Base-by-base conservation (phyloP, 2,113 vertebrate species). In the Otus sunia region DNA sequence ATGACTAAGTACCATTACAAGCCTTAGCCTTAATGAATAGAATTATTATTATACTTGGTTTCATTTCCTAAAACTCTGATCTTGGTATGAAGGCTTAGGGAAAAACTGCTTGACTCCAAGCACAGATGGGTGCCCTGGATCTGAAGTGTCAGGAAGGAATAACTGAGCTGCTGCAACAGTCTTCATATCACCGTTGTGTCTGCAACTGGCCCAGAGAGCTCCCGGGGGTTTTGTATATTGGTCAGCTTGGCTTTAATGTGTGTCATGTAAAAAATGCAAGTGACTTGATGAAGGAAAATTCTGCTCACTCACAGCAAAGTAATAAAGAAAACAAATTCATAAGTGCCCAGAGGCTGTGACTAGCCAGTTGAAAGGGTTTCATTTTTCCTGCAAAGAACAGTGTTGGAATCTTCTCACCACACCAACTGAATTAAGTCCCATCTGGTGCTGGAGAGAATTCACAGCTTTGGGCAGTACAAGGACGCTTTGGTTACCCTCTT, bases 1-100 rank as follows among this genome's bases (percentile, higher is more conserved):
- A 94, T 91, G 92, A 64, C 86, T 96, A 92, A 97, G 84, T 94
- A 94, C 92, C 80, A 93, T 96, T 94, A 95, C 88, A 92, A 94
- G 78, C 86, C 88, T 95, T 96, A 94, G 80, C 83, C 80, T 67
- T 94, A 87, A 94, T 97, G 96, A 94, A 94, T 87, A 94, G 97
- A 95, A 97, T 97, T 95, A 97, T 95, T 96, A 96, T 94, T 91
- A 82, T 92, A 96, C 55, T 83, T 90, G 88, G 78, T 95, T 95
- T 90, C 50, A 50, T 97, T 96, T 96, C 67, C 85, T 92, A 88
- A 83, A 95, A 93, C 63, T 93, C 66, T 76, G 82, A 83, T 95
- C 55, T 86, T 80, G 59, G 75, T 88, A 66, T 77, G 78, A 88
- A 90, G 74, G 41, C 77, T 91, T 32, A 50, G 81, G 52, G 36